Percentiles rank a stretch among this genome's conserved stretches.
Evolutionary conservation across 2,888 invertebrate species (phyloP).

Genomic region (Eupithecia vulgata): DNA sequence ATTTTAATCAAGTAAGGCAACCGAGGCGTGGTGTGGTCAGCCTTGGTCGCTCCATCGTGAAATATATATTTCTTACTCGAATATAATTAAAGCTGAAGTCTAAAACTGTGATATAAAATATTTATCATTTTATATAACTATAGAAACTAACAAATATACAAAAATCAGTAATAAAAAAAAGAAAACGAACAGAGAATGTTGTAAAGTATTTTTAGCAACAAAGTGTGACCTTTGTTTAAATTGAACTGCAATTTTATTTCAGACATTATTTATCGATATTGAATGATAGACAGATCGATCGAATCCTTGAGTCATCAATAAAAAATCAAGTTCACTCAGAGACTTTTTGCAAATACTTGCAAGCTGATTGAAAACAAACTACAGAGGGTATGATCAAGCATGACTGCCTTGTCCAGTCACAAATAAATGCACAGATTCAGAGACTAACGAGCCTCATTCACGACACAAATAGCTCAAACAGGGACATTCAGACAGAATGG

Average conservation of each 20-base stretch:
- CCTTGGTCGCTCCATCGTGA: conserved; percentile 54
- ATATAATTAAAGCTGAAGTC: background rate
- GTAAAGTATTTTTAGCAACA: background rate
- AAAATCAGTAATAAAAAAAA: too few relatives aligned
- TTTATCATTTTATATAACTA: too few relatives aligned
- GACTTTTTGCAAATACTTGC: conserved; percentile 14
- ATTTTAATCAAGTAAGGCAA: conserved; percentile 56
- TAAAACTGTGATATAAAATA: background rate
- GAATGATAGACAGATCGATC: conserved; percentile 25
- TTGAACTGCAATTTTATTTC: conserved; percentile 15
- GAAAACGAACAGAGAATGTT: conserved; percentile 1
- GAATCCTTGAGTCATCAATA: conserved; percentile 11
- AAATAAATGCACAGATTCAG: conserved; percentile 62
- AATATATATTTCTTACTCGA: conserved; percentile 26
- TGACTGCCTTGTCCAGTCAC: conserved; percentile 60
- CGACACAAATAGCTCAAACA: conserved; percentile 42
- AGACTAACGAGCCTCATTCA: conserved; percentile 77
- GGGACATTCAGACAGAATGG: conserved; percentile 10
- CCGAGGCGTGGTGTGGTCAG: conserved; percentile 60
- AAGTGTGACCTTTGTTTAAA: conserved; percentile 6
- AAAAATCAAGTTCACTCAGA: conserved; percentile 1
- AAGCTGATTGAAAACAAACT: conserved; percentile 30
- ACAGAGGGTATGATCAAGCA: conserved; percentile 45
- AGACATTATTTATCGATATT: conserved; percentile 24
- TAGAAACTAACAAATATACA: too few relatives aligned